These are phyloP conservation scores for Pentamera pediparva DNA, from an alignment of 53 echinoderm and acorn worm species.

Conservation along the genomic window DNA sequence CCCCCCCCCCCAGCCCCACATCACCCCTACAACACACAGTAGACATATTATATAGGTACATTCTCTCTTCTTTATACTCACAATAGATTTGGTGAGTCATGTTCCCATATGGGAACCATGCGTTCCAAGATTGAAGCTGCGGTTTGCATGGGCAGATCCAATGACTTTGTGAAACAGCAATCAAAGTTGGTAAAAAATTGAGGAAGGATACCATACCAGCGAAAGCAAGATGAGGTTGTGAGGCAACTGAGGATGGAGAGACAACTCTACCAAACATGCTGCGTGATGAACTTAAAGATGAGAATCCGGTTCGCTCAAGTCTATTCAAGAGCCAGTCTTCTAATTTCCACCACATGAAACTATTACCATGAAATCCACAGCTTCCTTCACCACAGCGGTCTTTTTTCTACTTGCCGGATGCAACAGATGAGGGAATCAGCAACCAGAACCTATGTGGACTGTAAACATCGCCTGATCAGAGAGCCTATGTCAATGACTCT, in stretches of 20 bases:
- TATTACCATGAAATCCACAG: background rate
- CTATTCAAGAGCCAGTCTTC: background rate
- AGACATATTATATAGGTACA: too few relatives aligned
- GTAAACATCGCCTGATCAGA: background rate
- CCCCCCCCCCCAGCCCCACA: too few relatives aligned
- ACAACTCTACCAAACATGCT: too few relatives aligned
- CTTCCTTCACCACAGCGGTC: background rate
- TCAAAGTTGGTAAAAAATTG: background rate
- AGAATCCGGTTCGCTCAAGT: background rate
- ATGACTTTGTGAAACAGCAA: conserved; percentile 1
- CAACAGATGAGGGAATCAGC: too few relatives aligned
- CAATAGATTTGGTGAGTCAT: conserved; percentile 42
- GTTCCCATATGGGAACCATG: conserved; percentile 40
- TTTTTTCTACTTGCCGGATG: background rate
- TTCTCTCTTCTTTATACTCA: conserved; percentile 10
- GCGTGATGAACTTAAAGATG: background rate
- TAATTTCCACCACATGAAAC: background rate
- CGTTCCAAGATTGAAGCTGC: conserved; percentile 40
- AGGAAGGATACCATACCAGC: background rate
- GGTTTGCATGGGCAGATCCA: conserved; percentile 28
- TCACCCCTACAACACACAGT: too few relatives aligned
- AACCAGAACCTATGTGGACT: too few relatives aligned
- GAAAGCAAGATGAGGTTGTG: background rate
- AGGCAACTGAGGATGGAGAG: too few relatives aligned
- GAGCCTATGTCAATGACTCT: background rate